Conservation (phyloP, 2,888 invertebrate genomes). For the Julus scanicus region DNA sequence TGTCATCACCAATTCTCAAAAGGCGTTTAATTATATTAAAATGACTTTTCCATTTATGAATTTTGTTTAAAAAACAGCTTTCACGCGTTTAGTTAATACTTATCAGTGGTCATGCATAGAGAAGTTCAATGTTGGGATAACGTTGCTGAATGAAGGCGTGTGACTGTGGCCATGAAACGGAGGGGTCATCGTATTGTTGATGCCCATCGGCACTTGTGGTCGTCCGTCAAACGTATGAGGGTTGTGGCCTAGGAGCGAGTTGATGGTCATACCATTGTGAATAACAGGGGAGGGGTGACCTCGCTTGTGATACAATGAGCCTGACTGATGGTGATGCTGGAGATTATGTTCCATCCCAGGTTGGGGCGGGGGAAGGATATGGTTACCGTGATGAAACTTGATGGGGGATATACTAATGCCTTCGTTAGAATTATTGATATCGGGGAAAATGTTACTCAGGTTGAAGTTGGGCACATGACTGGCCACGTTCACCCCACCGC, state of each 20-base stretch:
- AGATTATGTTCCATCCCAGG: slow-evolving; percentile 61
- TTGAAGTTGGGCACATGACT: slow-evolving; percentile 65
- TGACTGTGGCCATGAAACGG: slow-evolving; percentile 63
- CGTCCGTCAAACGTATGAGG: slow-evolving; percentile 65
- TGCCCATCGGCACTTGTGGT: slow-evolving; percentile 61
- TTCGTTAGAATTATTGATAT: slow-evolving; percentile 61
- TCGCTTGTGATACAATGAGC: slow-evolving; percentile 60
- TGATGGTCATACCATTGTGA: slow-evolving; percentile 65
- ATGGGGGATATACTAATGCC: slow-evolving; percentile 65
- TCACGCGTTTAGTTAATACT: slow-evolving; percentile 12
- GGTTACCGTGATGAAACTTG: slow-evolving; percentile 65
- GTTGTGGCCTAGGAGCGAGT: slow-evolving; percentile 65
- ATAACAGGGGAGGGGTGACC: slow-evolving; percentile 64
- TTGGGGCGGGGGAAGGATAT: slow-evolving; percentile 61
- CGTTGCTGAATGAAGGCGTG: slow-evolving; percentile 62
- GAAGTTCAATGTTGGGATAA: slow-evolving; percentile 65
- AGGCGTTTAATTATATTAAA: not conserved
- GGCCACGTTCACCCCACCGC: slow-evolving; percentile 60
- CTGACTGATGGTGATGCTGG: slow-evolving; percentile 62
- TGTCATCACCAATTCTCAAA: not conserved
- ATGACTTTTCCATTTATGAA: not conserved
- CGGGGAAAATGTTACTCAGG: slow-evolving; percentile 64
- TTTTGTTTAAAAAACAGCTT: not conserved
- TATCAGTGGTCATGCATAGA: slow-evolving; percentile 64
- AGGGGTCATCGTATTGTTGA: slow-evolving; percentile 64